Percentiles rank a stretch among this genome's conserved stretches.
Evolutionary conservation across 2,797 vertebrate species (phyloP).

Genomic region (Silurus aristotelis): DNA sequence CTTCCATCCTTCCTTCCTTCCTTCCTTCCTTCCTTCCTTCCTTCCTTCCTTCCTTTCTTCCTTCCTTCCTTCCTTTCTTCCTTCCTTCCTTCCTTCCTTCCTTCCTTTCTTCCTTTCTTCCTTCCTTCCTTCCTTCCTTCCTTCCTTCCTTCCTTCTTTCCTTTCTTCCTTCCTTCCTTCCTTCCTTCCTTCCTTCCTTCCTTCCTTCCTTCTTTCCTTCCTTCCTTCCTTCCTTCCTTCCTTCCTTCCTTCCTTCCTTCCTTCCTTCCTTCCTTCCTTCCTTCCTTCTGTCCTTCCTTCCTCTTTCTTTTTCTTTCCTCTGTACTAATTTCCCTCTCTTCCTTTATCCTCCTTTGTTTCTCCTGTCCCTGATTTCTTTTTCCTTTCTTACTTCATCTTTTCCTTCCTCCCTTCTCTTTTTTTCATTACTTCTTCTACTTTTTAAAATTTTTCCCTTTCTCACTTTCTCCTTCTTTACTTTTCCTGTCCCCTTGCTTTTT

Average conservation of each 20-base stretch:
- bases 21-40: no score
- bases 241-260: no score
- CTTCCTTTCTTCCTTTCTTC: no score
- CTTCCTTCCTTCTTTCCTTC: not conserved
- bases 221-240: not conserved
- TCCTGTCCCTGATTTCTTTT: no score
- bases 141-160: not conserved
- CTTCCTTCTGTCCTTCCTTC: no score
- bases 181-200: not conserved
- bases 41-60: not conserved
- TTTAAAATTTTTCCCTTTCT: no score
- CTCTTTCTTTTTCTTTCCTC: no score
- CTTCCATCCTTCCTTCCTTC: not conserved
- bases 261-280: not conserved
- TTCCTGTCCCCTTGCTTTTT: not conserved
- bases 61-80: not conserved
- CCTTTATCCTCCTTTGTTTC: not conserved
- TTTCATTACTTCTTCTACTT: not conserved
- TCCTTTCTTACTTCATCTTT: not conserved
- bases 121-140: not conserved
- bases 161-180: no score
- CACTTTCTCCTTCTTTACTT: not conserved
- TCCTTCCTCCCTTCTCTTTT: not conserved
- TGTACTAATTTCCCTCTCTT: not conserved
- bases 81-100: not conserved